Conservation (phyloP, 2,113 vertebrate species). For the Anthoscopus minutus region DNA sequence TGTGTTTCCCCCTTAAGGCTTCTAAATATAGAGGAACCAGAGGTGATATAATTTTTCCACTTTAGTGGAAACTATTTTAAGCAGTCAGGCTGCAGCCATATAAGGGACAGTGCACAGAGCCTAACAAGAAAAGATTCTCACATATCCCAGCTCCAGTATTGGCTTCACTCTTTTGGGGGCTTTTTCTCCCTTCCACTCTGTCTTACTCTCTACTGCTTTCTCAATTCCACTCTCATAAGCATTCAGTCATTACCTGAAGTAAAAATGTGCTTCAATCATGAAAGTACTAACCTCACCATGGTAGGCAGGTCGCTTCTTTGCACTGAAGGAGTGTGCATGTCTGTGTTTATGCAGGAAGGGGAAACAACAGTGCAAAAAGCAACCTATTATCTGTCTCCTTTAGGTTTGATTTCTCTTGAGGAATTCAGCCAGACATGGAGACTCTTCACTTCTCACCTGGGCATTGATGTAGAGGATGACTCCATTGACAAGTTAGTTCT, state of each 20-base stretch:
- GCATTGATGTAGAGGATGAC: slow-evolving; percentile 68
- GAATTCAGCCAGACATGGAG: slow-evolving; percentile 92
- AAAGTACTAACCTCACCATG: accelerated
- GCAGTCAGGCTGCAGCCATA: not conserved
- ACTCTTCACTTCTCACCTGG: slow-evolving; percentile 86
- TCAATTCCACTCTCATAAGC: not conserved
- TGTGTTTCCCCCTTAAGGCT: not conserved
- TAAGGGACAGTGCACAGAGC: not conserved
- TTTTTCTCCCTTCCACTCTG: not conserved
- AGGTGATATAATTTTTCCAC: not conserved
- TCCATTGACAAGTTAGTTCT: slow-evolving; percentile 82
- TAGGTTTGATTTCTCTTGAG: slow-evolving; percentile 91
- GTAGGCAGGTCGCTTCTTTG: not conserved
- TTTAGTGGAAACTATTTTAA: not conserved
- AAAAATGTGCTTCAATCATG: not conserved
- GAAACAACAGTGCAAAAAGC: not conserved
- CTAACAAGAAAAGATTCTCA: not conserved
- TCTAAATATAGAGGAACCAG: not conserved
- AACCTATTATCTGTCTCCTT: not conserved
- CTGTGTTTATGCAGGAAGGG: not conserved
- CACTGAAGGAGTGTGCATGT: accelerated
- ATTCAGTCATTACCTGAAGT: not conserved
- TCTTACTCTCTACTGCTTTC: not conserved
- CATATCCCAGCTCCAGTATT: not conserved
- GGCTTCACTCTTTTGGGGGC: not conserved